Evolutionary conservation across 2,888 invertebrate species (phyloP), one percentile per base, ranked within the genome.

Genomic region (Tachina grossa): DNA sequence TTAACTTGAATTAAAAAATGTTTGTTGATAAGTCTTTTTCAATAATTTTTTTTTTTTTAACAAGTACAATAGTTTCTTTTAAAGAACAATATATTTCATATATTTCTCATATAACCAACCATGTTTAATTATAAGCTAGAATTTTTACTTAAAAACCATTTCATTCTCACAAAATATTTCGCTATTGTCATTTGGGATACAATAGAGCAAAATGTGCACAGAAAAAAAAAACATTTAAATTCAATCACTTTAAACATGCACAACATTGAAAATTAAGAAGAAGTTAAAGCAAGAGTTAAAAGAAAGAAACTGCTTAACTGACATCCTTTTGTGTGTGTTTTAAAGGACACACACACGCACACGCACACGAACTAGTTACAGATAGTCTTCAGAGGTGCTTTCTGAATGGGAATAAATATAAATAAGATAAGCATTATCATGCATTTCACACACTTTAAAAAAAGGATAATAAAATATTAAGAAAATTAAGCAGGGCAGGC

Each of bases 401-500:
- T 31, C 31, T 39, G 2, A 39, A 59, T 41, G 31, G n/a, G 13
- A 41, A 59, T 9, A 22, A 19, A 45, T 5, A 19, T 13, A 43
- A 63, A 6, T 43, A 13, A 68, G 9, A 51, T 31, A 45, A 47
- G 69, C 69, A 39, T 76, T 71, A 63, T 51, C 14, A 72, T 19
- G 68, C 55, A 68, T 68, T 66, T 74, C 72, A 78, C 74, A 78
- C 72, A 14, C 57, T 31, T 31, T 31, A 53, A 10, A n/a, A n/a
- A 39, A 49, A 31, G 10, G 22, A n/a, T n/a, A 9, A 45, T 39
- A 10, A 51, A 11, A 51, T 0, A 47, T n/a, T 22, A 14, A 1
- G 1, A 72, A 31, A 19, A 10, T 19, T 13, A 49, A n/a, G 4
- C 57, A 51, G 78, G 61, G 19, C 51, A 16, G 77, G 31, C 61